Percentiles rank a stretch among this genome's conserved stretches.
Conservation (phyloP, 2,113 vertebrate genomes). For the Heteronetta atricapilla region DNA sequence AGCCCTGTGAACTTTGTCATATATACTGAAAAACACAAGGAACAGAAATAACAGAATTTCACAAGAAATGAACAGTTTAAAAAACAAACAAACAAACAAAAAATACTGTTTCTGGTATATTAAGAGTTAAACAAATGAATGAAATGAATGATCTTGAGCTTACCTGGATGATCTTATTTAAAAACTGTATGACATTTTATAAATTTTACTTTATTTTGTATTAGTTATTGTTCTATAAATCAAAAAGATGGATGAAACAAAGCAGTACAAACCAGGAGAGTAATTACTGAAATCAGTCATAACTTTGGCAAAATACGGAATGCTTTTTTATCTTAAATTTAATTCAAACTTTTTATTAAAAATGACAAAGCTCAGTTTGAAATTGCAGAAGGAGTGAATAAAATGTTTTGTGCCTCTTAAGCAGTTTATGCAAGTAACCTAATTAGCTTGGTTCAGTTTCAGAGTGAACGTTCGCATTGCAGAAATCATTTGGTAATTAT, state of each 20-base stretch:
- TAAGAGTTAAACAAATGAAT: neutral
- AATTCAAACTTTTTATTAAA: neutral
- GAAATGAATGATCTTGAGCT: neutral
- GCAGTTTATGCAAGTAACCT: neutral
- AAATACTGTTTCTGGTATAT: neutral
- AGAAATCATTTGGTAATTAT: neutral
- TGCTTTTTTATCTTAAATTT: neutral
- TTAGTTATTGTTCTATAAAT: neutral
- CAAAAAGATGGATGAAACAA: slow-evolving; percentile 18
- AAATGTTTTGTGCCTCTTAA: neutral
- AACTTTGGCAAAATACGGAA: neutral
- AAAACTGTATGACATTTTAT: neutral
- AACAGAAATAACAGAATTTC: neutral
- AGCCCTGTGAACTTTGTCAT: neutral
- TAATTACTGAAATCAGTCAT: slow-evolving; percentile 12
- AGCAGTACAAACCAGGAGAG: neutral
- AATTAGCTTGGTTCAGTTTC: neutral
- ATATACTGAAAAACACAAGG: neutral
- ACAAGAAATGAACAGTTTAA: neutral
- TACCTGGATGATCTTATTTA: neutral
- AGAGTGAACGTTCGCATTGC: neutral
- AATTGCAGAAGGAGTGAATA: neutral
- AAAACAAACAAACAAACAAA: neutral
- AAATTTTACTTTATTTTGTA: neutral
- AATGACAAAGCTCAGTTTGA: neutral